phyloP scores from a whole-genome alignment of 2,888 invertebrate species.

The Eupithecia dodoneata region DNA sequence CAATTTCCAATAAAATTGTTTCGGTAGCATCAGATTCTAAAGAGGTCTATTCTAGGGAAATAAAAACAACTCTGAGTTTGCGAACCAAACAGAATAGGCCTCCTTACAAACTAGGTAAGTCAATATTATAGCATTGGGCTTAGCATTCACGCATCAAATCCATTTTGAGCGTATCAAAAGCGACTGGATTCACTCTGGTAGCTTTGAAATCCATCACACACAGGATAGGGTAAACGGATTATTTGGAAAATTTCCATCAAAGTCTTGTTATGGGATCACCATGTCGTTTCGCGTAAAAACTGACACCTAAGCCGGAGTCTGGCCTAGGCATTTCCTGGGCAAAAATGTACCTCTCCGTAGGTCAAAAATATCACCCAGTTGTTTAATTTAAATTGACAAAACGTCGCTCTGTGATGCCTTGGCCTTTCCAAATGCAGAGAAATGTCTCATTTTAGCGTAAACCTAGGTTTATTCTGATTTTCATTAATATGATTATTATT shows the following conservation, averaged over 20 bases:
- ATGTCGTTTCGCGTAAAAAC: neutral
- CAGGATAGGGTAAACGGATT: neutral
- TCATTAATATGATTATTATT: neutral
- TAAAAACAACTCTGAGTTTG: neutral
- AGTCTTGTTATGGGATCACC: neutral
- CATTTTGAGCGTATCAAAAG: slow-evolving; percentile 29
- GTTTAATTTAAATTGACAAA: neutral
- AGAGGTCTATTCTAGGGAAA: neutral
- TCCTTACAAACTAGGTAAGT: neutral
- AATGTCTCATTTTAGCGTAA: neutral
- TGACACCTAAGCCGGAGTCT: neutral
- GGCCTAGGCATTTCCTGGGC: neutral
- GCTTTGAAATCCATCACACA: slow-evolving; percentile 18
- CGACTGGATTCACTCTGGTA: slow-evolving; percentile 19
- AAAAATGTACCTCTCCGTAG: neutral
- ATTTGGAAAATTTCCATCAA: neutral
- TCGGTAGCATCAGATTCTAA: neutral
- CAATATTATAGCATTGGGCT: slow-evolving; percentile 4
- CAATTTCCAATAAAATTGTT: neutral
- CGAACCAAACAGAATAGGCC: neutral
- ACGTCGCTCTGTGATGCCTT: neutral
- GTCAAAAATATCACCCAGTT: neutral
- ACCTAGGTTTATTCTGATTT: neutral
- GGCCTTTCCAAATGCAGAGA: neutral
- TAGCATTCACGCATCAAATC: slow-evolving; percentile 31